Percentiles rank a stretch among this genome's conserved stretches.
Conservation (phyloP, 2,888 invertebrate species). For the Nipponacmea schrenckii region DNA sequence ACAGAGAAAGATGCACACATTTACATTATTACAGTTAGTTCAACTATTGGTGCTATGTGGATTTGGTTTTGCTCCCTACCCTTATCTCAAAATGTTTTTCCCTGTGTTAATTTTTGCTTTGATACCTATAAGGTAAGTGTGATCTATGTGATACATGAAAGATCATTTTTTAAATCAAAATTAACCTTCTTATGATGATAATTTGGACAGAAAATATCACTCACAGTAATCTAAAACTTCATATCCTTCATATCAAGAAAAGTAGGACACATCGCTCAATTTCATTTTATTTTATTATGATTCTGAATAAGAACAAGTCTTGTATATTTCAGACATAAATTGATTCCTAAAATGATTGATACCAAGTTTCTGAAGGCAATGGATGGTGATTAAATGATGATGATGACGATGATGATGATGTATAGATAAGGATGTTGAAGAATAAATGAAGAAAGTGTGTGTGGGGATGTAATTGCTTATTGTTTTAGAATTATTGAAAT, state of each 20-base stretch:
- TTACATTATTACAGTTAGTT: constrained; percentile 69
- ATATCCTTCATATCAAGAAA: not conserved
- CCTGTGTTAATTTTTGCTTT: constrained; percentile 71
- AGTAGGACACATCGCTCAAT: no score
- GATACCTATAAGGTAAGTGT: constrained; percentile 69
- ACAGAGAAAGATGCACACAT: constrained; percentile 70
- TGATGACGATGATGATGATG: not conserved
- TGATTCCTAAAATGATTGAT: constrained; percentile 71
- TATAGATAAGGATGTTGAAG: no score
- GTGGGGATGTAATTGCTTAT: no score
- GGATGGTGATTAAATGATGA: constrained; percentile 53
- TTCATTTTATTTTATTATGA: no score
- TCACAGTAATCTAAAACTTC: not conserved
- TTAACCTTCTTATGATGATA: not conserved
- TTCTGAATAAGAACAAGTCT: no score
- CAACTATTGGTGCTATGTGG: constrained; percentile 69
- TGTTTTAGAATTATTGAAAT: no score
- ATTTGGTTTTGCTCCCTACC: constrained; percentile 69
- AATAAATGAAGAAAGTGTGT: no score
- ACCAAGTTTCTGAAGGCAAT: constrained; percentile 71
- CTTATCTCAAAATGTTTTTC: constrained; percentile 74
- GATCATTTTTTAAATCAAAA: not conserved
- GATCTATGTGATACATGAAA: no score
- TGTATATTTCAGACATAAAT: constrained; percentile 69
- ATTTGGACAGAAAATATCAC: not conserved